These are phyloP conservation scores for Camponotus fellah DNA, from an alignment of 2,888 invertebrate species.

Conservation along the genomic window DNA sequence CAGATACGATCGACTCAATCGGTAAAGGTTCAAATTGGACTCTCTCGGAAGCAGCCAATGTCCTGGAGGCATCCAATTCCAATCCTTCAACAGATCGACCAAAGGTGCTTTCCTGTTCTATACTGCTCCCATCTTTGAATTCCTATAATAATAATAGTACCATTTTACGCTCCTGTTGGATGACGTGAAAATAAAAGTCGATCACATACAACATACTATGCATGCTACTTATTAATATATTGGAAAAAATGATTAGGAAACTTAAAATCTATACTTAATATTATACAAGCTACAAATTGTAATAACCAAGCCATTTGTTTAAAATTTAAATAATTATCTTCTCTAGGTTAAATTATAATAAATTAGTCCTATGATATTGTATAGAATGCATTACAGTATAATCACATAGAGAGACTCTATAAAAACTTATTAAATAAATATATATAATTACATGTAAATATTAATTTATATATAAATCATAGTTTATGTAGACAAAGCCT, in stretches of 20 bases:
- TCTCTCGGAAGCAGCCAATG: slow-evolving; percentile 75
- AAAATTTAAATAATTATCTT: neutral
- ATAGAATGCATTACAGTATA: neutral
- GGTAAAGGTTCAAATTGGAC: slow-evolving; percentile 83
- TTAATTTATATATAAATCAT: slow-evolving; percentile 2
- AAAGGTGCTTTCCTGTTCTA: slow-evolving; percentile 78
- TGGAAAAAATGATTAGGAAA: neutral
- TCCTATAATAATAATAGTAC: slow-evolving; percentile 78
- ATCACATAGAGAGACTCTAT: slow-evolving; percentile 11
- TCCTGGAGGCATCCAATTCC: slow-evolving; percentile 81
- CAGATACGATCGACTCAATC: slow-evolving; percentile 78
- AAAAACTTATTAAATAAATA: slow-evolving; percentile 14
- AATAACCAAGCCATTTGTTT: neutral
- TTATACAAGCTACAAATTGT: neutral
- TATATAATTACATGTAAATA: slow-evolving; percentile 13
- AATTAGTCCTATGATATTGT: slow-evolving; percentile 8
- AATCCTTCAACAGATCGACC: slow-evolving; percentile 79
- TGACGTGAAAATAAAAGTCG: slow-evolving; percentile 3
- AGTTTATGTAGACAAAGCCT: slow-evolving; percentile 20
- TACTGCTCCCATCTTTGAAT: slow-evolving; percentile 82
- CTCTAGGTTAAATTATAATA: slow-evolving; percentile 24
- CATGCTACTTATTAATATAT: slow-evolving; percentile 26
- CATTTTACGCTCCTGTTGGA: neutral
- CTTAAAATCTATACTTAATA: neutral
- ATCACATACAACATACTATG: neutral